phyloP scores from a whole-genome alignment of 1,140 invertebrate genomes.

The Pentalonia nigronervosa region DNA sequence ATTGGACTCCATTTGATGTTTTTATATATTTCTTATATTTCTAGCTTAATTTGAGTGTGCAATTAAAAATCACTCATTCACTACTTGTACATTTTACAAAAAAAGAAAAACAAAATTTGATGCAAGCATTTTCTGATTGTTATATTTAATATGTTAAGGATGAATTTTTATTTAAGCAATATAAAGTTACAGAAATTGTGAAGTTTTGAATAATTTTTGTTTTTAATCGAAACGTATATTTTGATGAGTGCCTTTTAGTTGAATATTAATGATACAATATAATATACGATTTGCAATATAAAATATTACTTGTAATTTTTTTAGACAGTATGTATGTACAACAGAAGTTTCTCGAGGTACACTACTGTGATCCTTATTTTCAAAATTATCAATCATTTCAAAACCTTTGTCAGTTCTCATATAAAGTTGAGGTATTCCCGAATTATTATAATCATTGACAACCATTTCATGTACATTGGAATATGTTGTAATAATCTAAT shows the following conservation, averaged over 20 bases:
- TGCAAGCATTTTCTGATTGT: too few relatives aligned
- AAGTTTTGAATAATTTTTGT: background rate
- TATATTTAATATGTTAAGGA: too few relatives aligned
- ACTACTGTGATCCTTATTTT: background rate
- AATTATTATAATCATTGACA: constrained; percentile 14
- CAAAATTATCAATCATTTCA: constrained; percentile 17
- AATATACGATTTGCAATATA: background rate
- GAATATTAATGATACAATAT: background rate
- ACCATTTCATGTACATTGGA: constrained; percentile 29
- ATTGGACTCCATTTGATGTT: too few relatives aligned
- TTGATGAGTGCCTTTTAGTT: background rate
- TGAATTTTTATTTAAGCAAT: background rate
- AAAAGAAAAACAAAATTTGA: too few relatives aligned
- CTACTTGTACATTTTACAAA: too few relatives aligned
- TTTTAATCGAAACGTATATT: background rate
- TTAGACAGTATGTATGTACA: constrained; percentile 30
- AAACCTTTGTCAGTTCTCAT: constrained; percentile 35
- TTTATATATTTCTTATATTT: too few relatives aligned
- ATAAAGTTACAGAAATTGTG: background rate
- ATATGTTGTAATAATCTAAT: constrained; percentile 43
- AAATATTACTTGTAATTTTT: constrained; percentile 47
- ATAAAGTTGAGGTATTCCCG: constrained; percentile 38
- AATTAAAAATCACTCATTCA: too few relatives aligned
- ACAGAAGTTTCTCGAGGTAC: constrained; percentile 38
- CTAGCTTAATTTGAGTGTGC: too few relatives aligned